Base-by-base conservation (phyloP, 2,888 invertebrate genomes). In the Baronia brevicornis region DNA sequence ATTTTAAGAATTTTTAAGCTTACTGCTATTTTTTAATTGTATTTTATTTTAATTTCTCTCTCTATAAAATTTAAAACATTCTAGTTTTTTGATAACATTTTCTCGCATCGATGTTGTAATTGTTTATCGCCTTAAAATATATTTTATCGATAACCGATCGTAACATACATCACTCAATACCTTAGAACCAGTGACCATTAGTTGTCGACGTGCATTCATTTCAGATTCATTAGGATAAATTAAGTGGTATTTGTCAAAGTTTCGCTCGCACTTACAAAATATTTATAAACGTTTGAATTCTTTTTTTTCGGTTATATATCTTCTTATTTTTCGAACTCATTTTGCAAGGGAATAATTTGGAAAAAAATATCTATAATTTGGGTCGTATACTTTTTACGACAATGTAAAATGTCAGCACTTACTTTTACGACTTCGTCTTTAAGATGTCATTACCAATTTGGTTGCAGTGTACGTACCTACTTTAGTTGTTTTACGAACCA, bases 161-260 rank as follows among this genome's bases (percentile, higher is more conserved):
- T 3, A 38, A 13, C 24, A 30, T 28, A 41, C 69, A 60, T 31
- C 71, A 63, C 72, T 73, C 66, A 39, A 40, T 32, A 27, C 43
- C 48, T 29, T 25, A 25, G 14, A 22, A 36, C 13, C 23, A 28
- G 8, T 45, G 33, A 37, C 62, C 67, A 68, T 75, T 65, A 60
- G 59, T 66, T 61, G 64, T 63, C 63, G 57, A 60, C 52, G 52
- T 63, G 69, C 74, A 77, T 74, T 72, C 62, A 74, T 75, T 77
- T 68, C 43, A 67, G 61, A 67, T 73, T 82, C 75, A 79, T 80
- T 82, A 79, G 73, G 69, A 70, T 72, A 77, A 79, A 82, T 82
- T 79, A 80, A 82, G 78, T 74, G 67, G 74, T 80, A 80, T 82
- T 79, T 79, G 78, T 80, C 79, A 77, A 75, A 77, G 70, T 61